Evolutionary conservation across 1,140 invertebrate genomes (phyloP).

Genomic region (Drosophila auraria): DNA sequence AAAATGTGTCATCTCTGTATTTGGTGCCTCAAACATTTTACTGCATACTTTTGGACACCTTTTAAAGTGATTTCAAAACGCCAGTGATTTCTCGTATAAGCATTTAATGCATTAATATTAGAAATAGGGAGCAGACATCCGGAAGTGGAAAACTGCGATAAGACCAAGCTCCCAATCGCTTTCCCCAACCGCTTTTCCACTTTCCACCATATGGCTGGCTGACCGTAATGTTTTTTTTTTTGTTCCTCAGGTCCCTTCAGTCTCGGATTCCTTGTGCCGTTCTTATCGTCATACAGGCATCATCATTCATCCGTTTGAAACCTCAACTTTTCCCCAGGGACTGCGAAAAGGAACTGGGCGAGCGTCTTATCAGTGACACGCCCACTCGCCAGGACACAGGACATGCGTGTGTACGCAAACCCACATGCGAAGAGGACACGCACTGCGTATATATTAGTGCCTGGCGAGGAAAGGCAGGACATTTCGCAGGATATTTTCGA

Average conservation of each 20-base stretch:
- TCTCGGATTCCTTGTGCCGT: constrained; percentile 16
- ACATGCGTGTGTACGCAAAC: constrained; percentile 1
- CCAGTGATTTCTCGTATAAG: too few relatives aligned
- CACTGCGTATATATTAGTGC: background rate
- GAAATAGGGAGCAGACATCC: background rate
- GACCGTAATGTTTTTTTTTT: constrained; percentile 2
- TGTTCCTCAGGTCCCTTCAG: constrained; percentile 17
- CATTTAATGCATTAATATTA: background rate
- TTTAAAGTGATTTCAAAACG: too few relatives aligned
- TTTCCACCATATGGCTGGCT: constrained; percentile 29
- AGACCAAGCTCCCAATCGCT: constrained; percentile 5
- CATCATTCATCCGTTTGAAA: constrained; percentile 34
- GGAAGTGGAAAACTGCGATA: constrained; percentile 11
- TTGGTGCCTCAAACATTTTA: too few relatives aligned
- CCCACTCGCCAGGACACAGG: constrained; percentile 11
- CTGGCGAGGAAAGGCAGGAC: too few relatives aligned
- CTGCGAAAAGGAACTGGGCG: constrained; percentile 2
- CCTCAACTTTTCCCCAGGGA: constrained; percentile 14
- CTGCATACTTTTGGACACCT: too few relatives aligned
- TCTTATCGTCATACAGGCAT: constrained; percentile 27
- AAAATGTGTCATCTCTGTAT: too few relatives aligned
- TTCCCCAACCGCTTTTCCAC: background rate
- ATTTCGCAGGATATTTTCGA: too few relatives aligned
- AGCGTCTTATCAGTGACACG: constrained; percentile 30
- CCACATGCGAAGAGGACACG: constrained; percentile 9